Conservation (phyloP, 2,113 vertebrate species). For the Bettongia penicillata region DNA sequence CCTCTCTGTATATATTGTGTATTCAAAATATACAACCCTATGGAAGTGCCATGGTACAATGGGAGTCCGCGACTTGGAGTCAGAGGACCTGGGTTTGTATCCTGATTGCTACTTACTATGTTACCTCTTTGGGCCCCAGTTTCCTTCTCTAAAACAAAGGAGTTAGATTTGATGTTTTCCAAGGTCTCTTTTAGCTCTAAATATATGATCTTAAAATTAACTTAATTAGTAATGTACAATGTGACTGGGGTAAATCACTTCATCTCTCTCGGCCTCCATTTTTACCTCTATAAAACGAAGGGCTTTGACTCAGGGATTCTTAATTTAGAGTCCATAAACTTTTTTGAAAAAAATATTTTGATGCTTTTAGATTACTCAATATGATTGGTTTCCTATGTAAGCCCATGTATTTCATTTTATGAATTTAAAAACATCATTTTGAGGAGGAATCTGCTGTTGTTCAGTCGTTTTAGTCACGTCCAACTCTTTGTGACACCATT, state of each 20-base stretch:
- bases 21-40: neutral
- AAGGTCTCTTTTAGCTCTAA: neutral
- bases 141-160: neutral
- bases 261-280: neutral
- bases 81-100: too few species aligned
- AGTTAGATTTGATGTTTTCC: neutral
- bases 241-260: neutral
- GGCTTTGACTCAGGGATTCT: neutral
- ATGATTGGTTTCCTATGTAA: too few species aligned
- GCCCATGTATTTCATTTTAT: too few species aligned
- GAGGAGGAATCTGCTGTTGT: neutral
- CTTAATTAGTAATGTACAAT: neutral
- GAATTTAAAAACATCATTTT: neutral
- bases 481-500: neutral
- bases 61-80: neutral
- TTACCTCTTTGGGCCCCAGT: neutral
- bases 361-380: neutral
- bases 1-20: neutral
- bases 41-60: neutral
- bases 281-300: neutral
- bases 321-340: neutral
- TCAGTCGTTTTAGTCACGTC: neutral
- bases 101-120: neutral
- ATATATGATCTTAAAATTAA: neutral
- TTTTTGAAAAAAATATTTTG: neutral